These are phyloP conservation scores for Pollimyrus isidori DNA, from an alignment of 2,113 vertebrate genomes.

Conservation along the genomic window DNA sequence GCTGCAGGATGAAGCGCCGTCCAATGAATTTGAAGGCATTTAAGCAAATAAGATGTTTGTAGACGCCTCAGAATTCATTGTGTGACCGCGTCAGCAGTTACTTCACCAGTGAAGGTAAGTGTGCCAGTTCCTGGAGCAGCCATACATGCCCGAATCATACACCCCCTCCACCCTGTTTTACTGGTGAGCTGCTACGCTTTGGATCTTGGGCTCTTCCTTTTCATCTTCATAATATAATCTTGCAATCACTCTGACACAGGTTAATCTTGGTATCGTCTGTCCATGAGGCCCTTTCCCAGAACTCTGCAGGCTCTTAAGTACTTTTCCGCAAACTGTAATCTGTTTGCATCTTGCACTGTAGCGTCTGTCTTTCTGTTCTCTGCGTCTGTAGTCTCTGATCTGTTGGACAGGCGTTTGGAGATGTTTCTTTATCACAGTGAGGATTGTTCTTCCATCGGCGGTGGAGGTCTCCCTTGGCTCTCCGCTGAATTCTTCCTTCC, in stretches of 20 bases:
- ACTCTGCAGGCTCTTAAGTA: not conserved
- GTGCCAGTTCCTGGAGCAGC: no score
- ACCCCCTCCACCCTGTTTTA: no score
- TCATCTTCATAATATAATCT: no score
- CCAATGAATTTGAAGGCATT: not conserved
- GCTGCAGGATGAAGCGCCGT: not conserved
- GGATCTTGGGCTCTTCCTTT: no score
- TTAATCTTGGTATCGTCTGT: not conserved
- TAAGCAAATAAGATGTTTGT: no score
- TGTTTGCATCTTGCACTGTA: not conserved
- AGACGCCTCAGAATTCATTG: no score
- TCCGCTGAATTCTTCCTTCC: not conserved
- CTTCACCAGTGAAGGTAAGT: no score
- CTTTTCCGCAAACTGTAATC: not conserved
- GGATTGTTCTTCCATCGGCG: not conserved
- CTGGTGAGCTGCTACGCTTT: no score
- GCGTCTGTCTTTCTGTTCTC: not conserved
- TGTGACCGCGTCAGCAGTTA: no score
- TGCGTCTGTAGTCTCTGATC: not conserved
- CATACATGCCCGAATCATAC: no score
- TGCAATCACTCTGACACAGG: no score
- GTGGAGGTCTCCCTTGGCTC: not conserved
- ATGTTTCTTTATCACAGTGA: no score
- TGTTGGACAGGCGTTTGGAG: not conserved
- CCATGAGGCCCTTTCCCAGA: not conserved